Evolutionary conservation across 2,113 vertebrate genomes (phyloP).

Genomic region (Eulacestoma nigropectus): DNA sequence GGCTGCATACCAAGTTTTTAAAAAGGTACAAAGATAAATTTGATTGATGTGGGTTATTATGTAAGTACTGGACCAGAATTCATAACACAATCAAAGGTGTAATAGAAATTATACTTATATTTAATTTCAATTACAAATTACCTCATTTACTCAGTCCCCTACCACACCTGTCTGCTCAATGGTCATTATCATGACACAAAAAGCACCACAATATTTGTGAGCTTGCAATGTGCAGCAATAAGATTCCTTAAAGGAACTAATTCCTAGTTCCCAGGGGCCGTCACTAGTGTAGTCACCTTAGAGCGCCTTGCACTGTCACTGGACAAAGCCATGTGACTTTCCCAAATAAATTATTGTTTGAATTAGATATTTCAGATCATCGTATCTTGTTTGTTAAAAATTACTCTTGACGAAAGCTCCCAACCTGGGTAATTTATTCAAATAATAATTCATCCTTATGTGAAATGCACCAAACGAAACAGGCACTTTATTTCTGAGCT

Average conservation of each 20-base stretch:
- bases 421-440: background rate
- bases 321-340: background rate
- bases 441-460: background rate
- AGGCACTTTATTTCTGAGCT: background rate
- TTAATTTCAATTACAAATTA: constrained; percentile 53
- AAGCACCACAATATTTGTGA: background rate
- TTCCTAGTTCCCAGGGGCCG: background rate
- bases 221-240: background rate
- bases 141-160: background rate
- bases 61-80: constrained; percentile 10
- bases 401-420: background rate
- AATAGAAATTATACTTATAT: constrained; percentile 43
- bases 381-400: background rate
- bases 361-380: background rate
- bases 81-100: constrained; percentile 40
- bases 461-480: background rate
- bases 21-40: constrained; percentile 2
- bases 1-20: background rate
- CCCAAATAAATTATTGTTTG: background rate
- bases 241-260: background rate
- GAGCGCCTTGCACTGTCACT: background rate
- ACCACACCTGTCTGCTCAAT: background rate
- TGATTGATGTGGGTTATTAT: constrained; percentile 52
- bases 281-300: background rate
- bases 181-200: background rate